Conservation (phyloP, 2,797 vertebrate genomes). For the Pseudochromis fuscus region DNA sequence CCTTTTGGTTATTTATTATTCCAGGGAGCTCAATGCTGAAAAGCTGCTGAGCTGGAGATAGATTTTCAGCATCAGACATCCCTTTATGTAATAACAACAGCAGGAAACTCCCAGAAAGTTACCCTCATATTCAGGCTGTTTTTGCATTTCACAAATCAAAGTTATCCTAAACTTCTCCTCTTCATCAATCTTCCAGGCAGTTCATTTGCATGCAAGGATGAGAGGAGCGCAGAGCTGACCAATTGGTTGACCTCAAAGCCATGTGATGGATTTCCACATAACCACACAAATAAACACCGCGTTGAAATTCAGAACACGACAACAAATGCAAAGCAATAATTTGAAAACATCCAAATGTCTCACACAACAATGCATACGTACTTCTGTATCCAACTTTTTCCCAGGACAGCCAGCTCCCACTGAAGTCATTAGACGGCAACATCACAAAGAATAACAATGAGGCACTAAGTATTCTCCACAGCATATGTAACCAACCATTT, state of each 20-base stretch:
- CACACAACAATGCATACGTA: constrained; percentile 6
- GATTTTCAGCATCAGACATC: neutral
- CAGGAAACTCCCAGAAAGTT: neutral
- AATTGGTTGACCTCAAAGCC: constrained; percentile 40
- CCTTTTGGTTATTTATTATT: constrained; percentile 17
- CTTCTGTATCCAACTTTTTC: constrained; percentile 52
- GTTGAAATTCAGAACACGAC: constrained; percentile 20
- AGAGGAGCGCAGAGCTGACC: constrained; percentile 23
- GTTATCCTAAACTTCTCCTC: constrained; percentile 33
- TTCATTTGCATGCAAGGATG: constrained; percentile 37
- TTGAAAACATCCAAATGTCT: constrained; percentile 13
- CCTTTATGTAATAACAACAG: constrained; percentile 12
- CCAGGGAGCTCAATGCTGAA: neutral
- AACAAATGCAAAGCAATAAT: constrained; percentile 6
- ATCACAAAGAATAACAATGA: constrained; percentile 63
- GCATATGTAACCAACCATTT: constrained; percentile 31
- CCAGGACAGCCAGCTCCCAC: constrained; percentile 6
- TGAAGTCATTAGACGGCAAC: constrained; percentile 50
- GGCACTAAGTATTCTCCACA: constrained; percentile 40
- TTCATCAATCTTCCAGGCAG: constrained; percentile 21
- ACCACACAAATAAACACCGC: constrained; percentile 22
- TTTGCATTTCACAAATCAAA: constrained; percentile 10
- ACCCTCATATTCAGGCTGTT: neutral
- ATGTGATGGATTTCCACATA: constrained; percentile 16
- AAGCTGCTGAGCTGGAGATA: constrained; percentile 20